Percentiles rank a stretch among this genome's conserved stretches.
phyloP scores from a whole-genome alignment of 2,888 invertebrate species.

The Leucania comma region DNA sequence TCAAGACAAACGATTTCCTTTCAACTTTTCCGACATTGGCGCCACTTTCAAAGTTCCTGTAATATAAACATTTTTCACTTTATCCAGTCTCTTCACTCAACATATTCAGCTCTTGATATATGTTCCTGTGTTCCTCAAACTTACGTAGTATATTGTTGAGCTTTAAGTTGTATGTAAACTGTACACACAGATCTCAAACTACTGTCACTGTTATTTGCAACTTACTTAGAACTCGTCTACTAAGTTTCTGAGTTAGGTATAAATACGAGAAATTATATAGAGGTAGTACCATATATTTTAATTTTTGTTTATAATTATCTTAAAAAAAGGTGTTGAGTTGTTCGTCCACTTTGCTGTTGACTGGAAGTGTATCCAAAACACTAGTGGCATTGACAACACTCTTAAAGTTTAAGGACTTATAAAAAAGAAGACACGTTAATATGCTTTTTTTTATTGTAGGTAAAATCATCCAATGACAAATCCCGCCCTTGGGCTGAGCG shows the following conservation, averaged over 20 bases:
- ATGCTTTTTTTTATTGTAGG: too few species aligned
- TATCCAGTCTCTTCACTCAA: not conserved
- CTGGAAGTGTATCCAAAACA: too few species aligned
- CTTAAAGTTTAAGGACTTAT: too few species aligned
- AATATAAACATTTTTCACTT: not conserved
- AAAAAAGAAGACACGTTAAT: too few species aligned
- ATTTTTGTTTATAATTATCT: not conserved
- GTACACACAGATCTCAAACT: slow-evolving; percentile 29
- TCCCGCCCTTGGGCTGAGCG: too few species aligned
- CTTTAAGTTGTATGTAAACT: slow-evolving; percentile 28
- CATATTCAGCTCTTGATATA: not conserved
- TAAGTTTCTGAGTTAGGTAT: not conserved
- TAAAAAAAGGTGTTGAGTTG: too few species aligned
- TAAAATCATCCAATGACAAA: too few species aligned
- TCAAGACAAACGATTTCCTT: not conserved
- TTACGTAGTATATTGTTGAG: slow-evolving; percentile 20
- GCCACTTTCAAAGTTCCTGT: not conserved
- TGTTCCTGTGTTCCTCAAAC: slow-evolving; percentile 12
- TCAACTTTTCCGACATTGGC: not conserved
- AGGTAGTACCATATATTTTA: not conserved
- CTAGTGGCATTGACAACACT: too few species aligned
- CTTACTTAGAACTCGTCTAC: slow-evolving; percentile 10
- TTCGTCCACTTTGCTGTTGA: too few species aligned
- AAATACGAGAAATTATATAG: too few species aligned
- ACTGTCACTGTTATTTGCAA: slow-evolving; percentile 24